These are phyloP conservation scores for Embiotoca jacksoni DNA, from an alignment of 2,113 vertebrate genomes.

Conservation along the genomic window DNA sequence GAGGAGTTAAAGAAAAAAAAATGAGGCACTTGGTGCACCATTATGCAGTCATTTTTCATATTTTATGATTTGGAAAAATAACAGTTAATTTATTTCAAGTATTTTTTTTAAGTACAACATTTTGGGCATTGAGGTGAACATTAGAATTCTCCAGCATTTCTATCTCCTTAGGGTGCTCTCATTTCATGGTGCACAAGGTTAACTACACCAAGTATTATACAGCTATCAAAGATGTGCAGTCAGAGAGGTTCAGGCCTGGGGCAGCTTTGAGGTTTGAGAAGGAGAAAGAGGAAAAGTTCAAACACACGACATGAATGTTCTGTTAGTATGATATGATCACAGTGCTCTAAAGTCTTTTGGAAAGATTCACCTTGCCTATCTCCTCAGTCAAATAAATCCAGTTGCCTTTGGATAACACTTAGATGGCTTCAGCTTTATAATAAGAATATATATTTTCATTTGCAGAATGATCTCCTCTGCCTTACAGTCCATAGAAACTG, in stretches of 20 bases:
- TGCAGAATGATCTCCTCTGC: no score
- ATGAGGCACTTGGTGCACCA: not conserved
- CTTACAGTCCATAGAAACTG: no score
- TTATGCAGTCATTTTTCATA: not conserved
- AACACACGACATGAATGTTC: no score
- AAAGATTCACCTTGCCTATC: no score
- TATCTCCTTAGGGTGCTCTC: not conserved
- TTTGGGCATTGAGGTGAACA: not conserved
- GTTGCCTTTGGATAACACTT: no score
- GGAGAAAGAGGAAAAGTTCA: no score
- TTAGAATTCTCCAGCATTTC: conserved; percentile 19
- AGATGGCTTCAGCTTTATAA: no score
- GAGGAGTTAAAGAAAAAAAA: conserved; percentile 16
- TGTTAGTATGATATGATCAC: no score
- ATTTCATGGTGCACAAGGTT: conserved; percentile 20
- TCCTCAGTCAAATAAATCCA: no score
- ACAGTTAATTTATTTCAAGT: not conserved
- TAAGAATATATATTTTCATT: no score
- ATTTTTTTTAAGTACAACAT: conserved; percentile 5
- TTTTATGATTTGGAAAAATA: not conserved
- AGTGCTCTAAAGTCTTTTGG: no score
- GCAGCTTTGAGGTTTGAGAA: conserved; percentile 29
- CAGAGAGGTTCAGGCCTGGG: conserved; percentile 22
- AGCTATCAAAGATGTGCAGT: conserved; percentile 18
- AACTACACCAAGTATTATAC: conserved; percentile 20